Evolutionary conservation across 2,797 vertebrate species (phyloP), one percentile per base, ranked within the genome.

Genomic region (Enteromius anoplus): DNA sequence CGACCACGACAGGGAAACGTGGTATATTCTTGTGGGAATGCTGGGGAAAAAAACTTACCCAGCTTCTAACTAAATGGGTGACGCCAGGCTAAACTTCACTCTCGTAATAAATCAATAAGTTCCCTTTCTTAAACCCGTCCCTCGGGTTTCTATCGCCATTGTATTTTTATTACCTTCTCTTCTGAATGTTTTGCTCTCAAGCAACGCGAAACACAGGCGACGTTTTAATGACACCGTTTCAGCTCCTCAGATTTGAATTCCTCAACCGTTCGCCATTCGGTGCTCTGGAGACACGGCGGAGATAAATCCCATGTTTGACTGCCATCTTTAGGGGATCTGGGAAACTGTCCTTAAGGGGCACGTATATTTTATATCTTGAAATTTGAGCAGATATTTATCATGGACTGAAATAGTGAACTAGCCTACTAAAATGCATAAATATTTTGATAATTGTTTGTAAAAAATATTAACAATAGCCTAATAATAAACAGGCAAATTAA

Each of bases 301-400:
- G 82, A 90, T 80, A 94, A 94, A 95, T 89, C 90, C 91, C 94
- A 92, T 94, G 94, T 95, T 96, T 96, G 95, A 96, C 96, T 97
- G 96, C 97, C 97, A 96, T 95, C 97, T 97, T 96, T 97, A 95
- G 97, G 97, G 95, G 94, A 93, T 93, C 94, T 92, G 90, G 92
- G 92, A 95, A 96, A 97, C 93, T 95, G 95, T 94, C 93, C 91
- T 91, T 87, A 49, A 83, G 68, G 84, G 83, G 80, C 85, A 83
- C 82, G 80, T 82, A 81, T 65, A 60, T 88, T 88, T 86, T 86
- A 88, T 88, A 84, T 53, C 86, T 47, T 23, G 5, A 73, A 26
- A 17, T 45, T 58, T 42, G 86, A n/a, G 26, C 49, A 73, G 37
- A 34, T 23, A 34, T n/a, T 60, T 7, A n/a, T 42, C 42, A 32